Conservation (phyloP, 53 echinoderm and acorn worm genomes). For the Holothuria leucospilota region DNA sequence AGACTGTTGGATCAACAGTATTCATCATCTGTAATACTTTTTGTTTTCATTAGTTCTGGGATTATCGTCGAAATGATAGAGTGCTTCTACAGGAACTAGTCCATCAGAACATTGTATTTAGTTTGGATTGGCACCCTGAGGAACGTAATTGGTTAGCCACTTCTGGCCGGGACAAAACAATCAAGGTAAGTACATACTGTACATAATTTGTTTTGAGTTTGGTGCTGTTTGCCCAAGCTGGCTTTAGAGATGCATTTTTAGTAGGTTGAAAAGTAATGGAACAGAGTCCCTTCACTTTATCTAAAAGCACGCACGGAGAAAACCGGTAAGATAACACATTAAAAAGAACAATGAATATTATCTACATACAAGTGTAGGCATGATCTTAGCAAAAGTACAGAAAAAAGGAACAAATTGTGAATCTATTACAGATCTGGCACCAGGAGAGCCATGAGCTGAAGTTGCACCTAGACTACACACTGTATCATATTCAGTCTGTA, state of each 20-base stretch:
- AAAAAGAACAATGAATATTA: no score
- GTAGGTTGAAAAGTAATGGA: not conserved
- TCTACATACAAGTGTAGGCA: no score
- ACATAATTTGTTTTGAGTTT: not conserved
- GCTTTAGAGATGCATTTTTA: not conserved
- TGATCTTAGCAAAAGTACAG: no score
- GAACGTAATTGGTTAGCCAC: conserved; percentile 86
- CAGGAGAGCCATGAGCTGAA: conserved; percentile 69
- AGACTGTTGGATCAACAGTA: no score
- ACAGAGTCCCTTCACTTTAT: not conserved
- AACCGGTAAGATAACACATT: no score
- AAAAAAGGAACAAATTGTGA: no score
- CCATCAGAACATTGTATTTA: conserved; percentile 87
- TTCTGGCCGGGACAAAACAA: conserved; percentile 90
- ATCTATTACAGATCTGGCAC: conserved; percentile 74
- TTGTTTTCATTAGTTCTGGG: conserved; percentile 76
- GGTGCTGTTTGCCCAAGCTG: not conserved
- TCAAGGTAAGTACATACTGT: conserved; percentile 71
- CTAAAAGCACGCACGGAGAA: no score
- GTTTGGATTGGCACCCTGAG: conserved; percentile 93
- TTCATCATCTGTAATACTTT: no score
- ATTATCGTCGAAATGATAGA: conserved; percentile 73
- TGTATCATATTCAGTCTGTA: conserved; percentile 91
- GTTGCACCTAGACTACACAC: conserved; percentile 75
- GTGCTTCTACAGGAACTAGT: conserved; percentile 72